phyloP scores from a whole-genome alignment of 2,113 vertebrate species.

The Phyllostomus hastatus region DNA sequence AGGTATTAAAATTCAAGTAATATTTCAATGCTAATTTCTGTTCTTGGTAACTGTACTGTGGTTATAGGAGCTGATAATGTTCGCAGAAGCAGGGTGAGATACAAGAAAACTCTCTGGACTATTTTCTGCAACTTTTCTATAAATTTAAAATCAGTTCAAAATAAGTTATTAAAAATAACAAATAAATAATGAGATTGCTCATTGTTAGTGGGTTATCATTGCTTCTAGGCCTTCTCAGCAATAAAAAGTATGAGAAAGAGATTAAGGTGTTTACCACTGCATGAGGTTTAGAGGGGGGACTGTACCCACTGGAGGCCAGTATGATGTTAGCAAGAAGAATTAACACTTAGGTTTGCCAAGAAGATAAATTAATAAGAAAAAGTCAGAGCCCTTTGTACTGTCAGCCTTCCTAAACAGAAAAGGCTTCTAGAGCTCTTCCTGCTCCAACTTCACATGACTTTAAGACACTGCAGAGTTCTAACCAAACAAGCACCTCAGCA shows the following conservation, averaged over 20 bases:
- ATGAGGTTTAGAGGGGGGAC: not conserved
- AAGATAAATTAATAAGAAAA: not conserved
- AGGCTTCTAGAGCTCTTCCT: not conserved
- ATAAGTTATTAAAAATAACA: not conserved
- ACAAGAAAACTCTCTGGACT: not conserved
- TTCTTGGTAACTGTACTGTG: not conserved
- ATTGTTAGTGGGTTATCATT: not conserved
- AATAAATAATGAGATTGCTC: not conserved
- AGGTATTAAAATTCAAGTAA: no score
- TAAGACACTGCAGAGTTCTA: not conserved
- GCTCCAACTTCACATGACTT: not conserved
- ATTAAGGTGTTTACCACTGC: not conserved
- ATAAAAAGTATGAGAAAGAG: not conserved
- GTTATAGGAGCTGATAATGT: not conserved
- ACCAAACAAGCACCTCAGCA: not conserved
- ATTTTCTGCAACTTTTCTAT: not conserved
- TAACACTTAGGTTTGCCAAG: not conserved
- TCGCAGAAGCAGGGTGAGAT: not conserved
- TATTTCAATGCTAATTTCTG: not conserved
- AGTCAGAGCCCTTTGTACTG: not conserved
- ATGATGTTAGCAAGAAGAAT: not conserved
- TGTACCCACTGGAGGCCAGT: not conserved
- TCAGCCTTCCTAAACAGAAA: not conserved
- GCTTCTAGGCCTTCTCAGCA: not conserved
- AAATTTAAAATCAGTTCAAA: conserved; percentile 17